Conservation (phyloP, 1,140 invertebrate species). For the Carposina sasakii region DNA sequence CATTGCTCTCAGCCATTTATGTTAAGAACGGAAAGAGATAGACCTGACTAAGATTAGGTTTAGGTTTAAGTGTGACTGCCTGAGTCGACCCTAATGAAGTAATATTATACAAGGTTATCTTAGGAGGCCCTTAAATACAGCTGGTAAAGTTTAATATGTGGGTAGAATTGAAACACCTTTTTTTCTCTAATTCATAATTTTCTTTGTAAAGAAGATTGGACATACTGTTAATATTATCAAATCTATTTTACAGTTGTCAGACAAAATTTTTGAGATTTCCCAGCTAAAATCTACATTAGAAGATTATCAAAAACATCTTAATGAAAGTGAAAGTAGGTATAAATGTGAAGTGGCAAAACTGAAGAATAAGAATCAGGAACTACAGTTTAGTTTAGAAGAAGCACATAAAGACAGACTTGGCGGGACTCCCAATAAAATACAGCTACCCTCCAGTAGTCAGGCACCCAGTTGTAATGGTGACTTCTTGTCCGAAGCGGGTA, state of each 20-base stretch:
- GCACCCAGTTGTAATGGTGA: conserved; percentile 63
- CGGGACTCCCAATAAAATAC: conserved; percentile 44
- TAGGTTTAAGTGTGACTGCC: too few relatives aligned
- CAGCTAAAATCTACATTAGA: conserved; percentile 77
- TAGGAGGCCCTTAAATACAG: too few relatives aligned
- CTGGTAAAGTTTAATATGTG: too few relatives aligned
- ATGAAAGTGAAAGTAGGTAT: conserved; percentile 73
- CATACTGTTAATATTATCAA: too few relatives aligned
- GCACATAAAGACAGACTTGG: conserved; percentile 51
- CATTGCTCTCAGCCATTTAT: too few relatives aligned
- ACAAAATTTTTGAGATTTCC: conserved; percentile 82
- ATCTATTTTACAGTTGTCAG: conserved; percentile 78
- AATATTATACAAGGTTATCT: too few relatives aligned
- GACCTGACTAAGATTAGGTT: too few relatives aligned
- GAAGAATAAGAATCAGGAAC: conserved; percentile 70
- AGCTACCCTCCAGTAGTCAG: conserved; percentile 42
- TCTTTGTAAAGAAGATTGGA: too few relatives aligned
- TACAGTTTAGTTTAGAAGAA: conserved; percentile 67
- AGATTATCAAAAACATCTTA: conserved; percentile 78
- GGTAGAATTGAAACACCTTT: too few relatives aligned
- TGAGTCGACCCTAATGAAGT: too few relatives aligned
- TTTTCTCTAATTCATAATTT: too few relatives aligned
- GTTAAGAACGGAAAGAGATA: too few relatives aligned
- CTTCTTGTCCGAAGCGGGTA: conserved; percentile 66
- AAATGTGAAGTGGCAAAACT: conserved; percentile 70